Evolutionary conservation across 2,888 invertebrate genomes (phyloP).

Genomic region (Ctenicera cuprea): DNA sequence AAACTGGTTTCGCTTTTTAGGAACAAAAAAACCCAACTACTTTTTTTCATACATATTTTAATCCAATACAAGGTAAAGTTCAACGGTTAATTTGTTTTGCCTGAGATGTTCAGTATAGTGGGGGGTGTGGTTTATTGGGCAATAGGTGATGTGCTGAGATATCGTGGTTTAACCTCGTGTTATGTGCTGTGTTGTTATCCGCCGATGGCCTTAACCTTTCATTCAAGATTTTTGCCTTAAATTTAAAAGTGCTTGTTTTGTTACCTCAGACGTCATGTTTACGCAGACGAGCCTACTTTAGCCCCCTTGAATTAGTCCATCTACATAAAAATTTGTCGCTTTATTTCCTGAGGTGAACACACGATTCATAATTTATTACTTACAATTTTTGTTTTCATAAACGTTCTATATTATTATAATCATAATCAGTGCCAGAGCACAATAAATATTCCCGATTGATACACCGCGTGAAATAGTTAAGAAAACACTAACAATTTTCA

Average conservation of each 20-base stretch:
- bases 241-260: not conserved
- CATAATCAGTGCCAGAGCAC: too few relatives aligned
- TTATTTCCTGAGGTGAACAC: too few relatives aligned
- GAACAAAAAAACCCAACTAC: not conserved
- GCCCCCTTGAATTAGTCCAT: too few relatives aligned
- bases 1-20: not conserved
- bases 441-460: too few relatives aligned
- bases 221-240: slow-evolving; percentile 5
- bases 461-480: too few relatives aligned
- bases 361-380: too few relatives aligned
- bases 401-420: too few relatives aligned
- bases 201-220: slow-evolving; percentile 7
- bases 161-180: not conserved
- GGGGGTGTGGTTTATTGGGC: not conserved
- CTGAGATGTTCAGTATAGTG: not conserved
- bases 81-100: not conserved
- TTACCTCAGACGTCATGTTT: too few relatives aligned
- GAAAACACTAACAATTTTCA: too few relatives aligned
- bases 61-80: slow-evolving; percentile 6
- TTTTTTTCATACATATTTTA: not conserved
- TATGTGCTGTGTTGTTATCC: not conserved
- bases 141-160: not conserved
- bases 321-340: too few relatives aligned
- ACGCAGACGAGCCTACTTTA: too few relatives aligned
- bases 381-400: too few relatives aligned